Conservation (phyloP, 2,797 vertebrate genomes). For the Enteromius paludinosus region DNA sequence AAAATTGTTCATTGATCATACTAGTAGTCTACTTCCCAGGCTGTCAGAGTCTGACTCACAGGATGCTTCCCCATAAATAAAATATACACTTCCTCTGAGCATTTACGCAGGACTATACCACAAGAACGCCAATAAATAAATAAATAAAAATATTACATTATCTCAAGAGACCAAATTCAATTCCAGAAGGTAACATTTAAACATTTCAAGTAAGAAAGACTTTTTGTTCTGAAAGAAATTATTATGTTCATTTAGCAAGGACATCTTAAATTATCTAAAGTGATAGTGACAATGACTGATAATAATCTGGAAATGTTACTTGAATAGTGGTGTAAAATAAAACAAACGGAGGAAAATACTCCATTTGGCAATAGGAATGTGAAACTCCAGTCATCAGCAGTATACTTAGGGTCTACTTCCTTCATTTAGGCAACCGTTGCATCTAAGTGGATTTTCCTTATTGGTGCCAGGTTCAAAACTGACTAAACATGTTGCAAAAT, state of each 20-base stretch:
- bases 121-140: neutral
- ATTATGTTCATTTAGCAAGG: neutral
- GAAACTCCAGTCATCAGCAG: neutral
- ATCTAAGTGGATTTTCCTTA: neutral
- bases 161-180: neutral
- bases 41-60: neutral
- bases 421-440: neutral
- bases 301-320: neutral
- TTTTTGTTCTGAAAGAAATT: neutral
- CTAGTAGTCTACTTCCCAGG: neutral
- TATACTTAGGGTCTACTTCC: constrained; percentile 12
- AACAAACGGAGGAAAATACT: constrained; percentile 24
- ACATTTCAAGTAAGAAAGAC: neutral
- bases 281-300: neutral
- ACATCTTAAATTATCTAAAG: neutral
- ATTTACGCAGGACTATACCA: neutral
- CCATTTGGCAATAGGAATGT: constrained; percentile 23
- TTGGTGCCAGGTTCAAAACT: neutral
- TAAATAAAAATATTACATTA: neutral
- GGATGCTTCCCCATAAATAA: neutral
- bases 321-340: neutral
- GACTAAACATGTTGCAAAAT: neutral
- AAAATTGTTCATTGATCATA: neutral
- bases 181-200: neutral
- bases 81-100: neutral